Evolutionary conservation across 2,797 vertebrate genomes (phyloP), one percentile per base, ranked within the genome.

Genomic region (Melanogrammus aeglefinus): DNA sequence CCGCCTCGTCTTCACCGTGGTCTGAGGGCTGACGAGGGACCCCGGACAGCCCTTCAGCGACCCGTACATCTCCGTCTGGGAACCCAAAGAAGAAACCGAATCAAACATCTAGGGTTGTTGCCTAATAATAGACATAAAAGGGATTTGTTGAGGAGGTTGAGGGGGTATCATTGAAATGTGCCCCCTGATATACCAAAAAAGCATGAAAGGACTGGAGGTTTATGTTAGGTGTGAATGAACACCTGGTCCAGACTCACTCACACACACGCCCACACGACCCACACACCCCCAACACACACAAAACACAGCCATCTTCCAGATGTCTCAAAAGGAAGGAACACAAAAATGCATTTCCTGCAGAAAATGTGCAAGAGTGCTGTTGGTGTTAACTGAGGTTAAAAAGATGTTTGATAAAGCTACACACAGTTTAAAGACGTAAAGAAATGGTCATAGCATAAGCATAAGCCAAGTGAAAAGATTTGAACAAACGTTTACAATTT

Each of bases 61-160:
- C 0, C 38, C 85, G 1, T 86, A 83, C 84, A 80, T 84, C 75
- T 89, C 86, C 83, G 86, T 86, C 91, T 92, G 63, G 38, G 75
- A 9, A 9, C 18, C 47, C 16, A 6, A 24, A 63, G n/a, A 21
- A 63, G n/a, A n/a, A 63, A n/a, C 21, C 24, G n/a, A 21, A 57
- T 21, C 47, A 57, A 14, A 21, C 47, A 4, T 21, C 47, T 21
- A 1, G 5, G n/a, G n/a, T n/a, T n/a, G 3, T 21, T 57, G 5
- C 1, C n/a, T n/a, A 63, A 1, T n/a, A n/a, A n/a, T 8, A 63
- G 57, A 24, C 57, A 63, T 57, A 16, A 12, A n/a, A 44, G 14
- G 41, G 41, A 13, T 44, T 16, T 16, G 41, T 44, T 16, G 41
- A 44, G 41, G 41, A 13, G 38, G 41, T 44, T 16, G 41, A 44